These are phyloP conservation scores for Prunella fulvescens DNA, from an alignment of 2,113 vertebrate genomes.

Conservation along the genomic window DNA sequence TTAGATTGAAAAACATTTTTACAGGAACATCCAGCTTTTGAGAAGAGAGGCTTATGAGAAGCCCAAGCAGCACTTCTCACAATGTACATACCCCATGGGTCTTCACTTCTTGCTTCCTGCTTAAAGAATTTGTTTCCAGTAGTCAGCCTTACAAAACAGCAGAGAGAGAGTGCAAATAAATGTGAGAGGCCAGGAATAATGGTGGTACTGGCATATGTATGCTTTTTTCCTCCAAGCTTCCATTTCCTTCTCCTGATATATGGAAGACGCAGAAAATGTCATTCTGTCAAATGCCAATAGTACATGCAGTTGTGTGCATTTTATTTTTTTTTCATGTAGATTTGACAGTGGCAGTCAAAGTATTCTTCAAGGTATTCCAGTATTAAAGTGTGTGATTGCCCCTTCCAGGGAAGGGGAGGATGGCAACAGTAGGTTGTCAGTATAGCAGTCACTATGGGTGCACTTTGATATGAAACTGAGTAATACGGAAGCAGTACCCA, in stretches of 20 bases:
- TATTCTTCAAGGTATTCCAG: background rate
- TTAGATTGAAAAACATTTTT: background rate
- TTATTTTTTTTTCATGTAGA: background rate
- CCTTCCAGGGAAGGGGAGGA: background rate
- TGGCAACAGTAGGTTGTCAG: background rate
- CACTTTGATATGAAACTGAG: background rate
- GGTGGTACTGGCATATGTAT: background rate
- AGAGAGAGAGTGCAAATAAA: background rate
- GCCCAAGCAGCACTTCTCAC: background rate
- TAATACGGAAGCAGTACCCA: background rate
- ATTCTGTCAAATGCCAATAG: background rate
- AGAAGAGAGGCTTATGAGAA: background rate
- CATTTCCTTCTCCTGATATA: background rate
- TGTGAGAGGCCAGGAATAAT: background rate
- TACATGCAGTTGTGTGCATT: background rate
- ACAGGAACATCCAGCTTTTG: background rate
- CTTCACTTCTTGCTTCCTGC: background rate
- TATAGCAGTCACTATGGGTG: background rate
- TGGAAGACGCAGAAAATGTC: background rate
- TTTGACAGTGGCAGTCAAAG: background rate
- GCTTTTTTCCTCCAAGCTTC: background rate
- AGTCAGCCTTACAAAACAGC: background rate
- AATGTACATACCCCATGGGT: background rate
- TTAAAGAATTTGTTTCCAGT: background rate
- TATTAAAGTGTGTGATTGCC: background rate